Evolutionary conservation across 2,113 vertebrate genomes (phyloP), one percentile per base, ranked within the genome.

Genomic region (Drymodes brunneopygia): DNA sequence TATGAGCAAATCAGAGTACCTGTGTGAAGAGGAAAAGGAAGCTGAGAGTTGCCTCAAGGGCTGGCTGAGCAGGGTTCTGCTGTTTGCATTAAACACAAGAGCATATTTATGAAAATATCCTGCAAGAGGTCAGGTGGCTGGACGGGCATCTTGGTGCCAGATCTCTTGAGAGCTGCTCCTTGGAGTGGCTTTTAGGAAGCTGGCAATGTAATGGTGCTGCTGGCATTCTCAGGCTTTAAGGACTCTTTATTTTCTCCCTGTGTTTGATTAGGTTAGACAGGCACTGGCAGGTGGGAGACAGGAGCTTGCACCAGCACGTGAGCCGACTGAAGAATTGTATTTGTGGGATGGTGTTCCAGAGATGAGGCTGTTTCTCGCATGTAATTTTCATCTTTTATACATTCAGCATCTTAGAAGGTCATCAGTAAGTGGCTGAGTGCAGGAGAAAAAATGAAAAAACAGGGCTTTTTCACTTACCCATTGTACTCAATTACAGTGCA

Each of bases 311-410:
- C 48, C 60, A 62, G 62, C 53, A 42, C 27, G 28, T 24, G 47
- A 44, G 15, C 62, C 62, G 66, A 12, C 45, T 47, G 51, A 58
- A 38, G 64, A 64, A 28, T 18, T 51, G 72, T 82, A 42, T 65
- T 66, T 83, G 72, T 81, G 83, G 65, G 48, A 61, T 81, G 58
- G 36, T 81, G 53, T 19, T 90, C 56, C 23, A 71, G 48, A 81
- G 47, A 14, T 14, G 5, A 40, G 13, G 28, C 57, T 86, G 18
- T 33, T 92, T 69, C 38, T 40, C 0, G 0, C 3, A 1, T 33
- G 20, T 11, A 57, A 50, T 40, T 75, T 47, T 28, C 7, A 47
- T 38, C 54, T 45, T 31, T 64, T 38, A 40, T 36, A 6, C n/a
- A 5, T 58, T 67, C 57, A 85, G 9, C 45, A 11, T 73, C 45